phyloP scores from a whole-genome alignment of 2,797 vertebrate genomes.

The Anas georgica region DNA sequence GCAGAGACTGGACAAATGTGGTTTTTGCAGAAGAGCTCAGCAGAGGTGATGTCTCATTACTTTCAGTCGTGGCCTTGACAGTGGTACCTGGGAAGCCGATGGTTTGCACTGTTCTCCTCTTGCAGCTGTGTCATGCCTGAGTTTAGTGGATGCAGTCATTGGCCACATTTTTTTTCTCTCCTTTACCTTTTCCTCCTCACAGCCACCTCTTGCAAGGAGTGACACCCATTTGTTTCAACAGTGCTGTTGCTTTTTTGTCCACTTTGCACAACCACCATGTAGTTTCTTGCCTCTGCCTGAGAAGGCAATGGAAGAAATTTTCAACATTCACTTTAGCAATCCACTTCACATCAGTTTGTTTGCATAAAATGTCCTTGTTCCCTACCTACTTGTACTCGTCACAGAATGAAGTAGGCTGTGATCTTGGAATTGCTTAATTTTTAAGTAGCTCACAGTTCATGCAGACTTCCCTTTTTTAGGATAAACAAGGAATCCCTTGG shows the following conservation, averaged over 20 bases:
- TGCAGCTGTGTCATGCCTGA: not conserved
- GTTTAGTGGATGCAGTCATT: not conserved
- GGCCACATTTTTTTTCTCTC: not conserved
- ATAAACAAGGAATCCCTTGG: slow-evolving; percentile 98
- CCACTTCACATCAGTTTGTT: not conserved
- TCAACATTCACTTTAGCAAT: not conserved
- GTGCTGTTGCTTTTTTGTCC: not conserved
- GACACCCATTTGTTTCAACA: not conserved
- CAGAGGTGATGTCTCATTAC: slow-evolving; percentile 23
- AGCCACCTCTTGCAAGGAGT: not conserved
- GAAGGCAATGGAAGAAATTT: not conserved
- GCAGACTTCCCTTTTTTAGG: slow-evolving; percentile 79
- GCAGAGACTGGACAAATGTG: not conserved
- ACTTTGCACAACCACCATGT: not conserved
- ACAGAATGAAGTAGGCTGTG: not conserved
- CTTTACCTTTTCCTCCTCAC: not conserved
- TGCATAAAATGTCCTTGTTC: not conserved
- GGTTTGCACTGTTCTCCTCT: not conserved
- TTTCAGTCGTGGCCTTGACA: not conserved
- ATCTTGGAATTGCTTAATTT: slow-evolving; percentile 13
- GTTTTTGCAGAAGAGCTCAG: slow-evolving; percentile 23
- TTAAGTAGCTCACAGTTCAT: slow-evolving; percentile 3
- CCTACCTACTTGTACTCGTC: slow-evolving; percentile 25
- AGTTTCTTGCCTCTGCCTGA: slow-evolving; percentile 4
- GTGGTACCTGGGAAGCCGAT: not conserved